A percentile compares a stretch with the other conserved stretches of the same genome.
Conservation (phyloP, 2,797 vertebrate species). For the Mycteria americana region DNA sequence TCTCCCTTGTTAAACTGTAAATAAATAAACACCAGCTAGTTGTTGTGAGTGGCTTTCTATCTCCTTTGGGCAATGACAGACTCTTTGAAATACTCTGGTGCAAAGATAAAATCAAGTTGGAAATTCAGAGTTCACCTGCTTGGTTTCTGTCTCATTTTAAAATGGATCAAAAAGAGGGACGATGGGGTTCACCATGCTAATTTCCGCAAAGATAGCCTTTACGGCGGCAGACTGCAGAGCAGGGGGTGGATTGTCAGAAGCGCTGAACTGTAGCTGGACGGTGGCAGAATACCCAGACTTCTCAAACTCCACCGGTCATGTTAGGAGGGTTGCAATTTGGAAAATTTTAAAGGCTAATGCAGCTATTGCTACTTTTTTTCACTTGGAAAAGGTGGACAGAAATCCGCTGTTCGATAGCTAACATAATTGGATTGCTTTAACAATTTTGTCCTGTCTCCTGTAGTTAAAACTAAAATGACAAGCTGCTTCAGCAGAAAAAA, state of each 20-base stretch:
- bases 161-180: accelerated
- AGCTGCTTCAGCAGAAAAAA: constrained; percentile 56
- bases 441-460: constrained; percentile 54
- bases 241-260: background rate
- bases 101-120: background rate
- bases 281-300: background rate
- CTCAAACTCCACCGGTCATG: background rate
- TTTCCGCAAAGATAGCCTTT: background rate
- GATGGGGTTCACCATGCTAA: accelerated
- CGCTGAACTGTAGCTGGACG: accelerated
- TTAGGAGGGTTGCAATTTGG: background rate
- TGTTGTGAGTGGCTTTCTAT: background rate
- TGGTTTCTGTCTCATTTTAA: background rate
- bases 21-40: background rate
- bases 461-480: constrained; percentile 68
- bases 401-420: constrained; percentile 19
- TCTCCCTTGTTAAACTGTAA: background rate
- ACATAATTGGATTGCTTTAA: constrained; percentile 55
- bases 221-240: background rate
- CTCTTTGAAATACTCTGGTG: background rate
- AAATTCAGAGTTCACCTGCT: background rate
- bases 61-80: background rate
- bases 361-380: background rate
- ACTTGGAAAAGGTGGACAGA: background rate
- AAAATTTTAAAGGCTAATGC: background rate